Evolutionary conservation across 2,797 vertebrate genomes (phyloP).

Genomic region (Chiroxiphia lanceolata): DNA sequence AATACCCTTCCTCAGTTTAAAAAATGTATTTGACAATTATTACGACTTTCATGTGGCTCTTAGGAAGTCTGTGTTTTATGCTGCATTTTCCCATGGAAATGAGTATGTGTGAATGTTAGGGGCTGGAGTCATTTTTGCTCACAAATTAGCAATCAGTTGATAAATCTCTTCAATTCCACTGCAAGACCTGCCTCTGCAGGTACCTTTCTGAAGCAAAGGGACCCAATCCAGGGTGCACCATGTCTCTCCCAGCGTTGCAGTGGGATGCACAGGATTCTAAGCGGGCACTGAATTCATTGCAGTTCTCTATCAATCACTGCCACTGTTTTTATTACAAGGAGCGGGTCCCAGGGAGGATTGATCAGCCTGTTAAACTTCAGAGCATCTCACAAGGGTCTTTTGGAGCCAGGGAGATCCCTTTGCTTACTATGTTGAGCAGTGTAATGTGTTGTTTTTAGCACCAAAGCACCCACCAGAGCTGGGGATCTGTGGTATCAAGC

Average conservation of each 20-base stretch:
- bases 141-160: not conserved
- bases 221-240: fast-evolving
- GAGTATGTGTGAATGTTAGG: not conserved
- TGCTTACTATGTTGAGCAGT: not conserved
- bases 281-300: not conserved
- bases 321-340: not conserved
- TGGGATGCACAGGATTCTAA: not conserved
- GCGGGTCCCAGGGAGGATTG: fast-evolving
- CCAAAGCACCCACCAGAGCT: not conserved
- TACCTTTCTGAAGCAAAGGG: not conserved
- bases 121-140: not conserved
- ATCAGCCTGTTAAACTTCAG: not conserved
- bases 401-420: not conserved
- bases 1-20: not conserved
- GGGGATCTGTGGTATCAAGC: not conserved
- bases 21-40: not conserved
- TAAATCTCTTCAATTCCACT: not conserved
- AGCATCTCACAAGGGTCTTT: not conserved
- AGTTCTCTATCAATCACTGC: not conserved
- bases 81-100: not conserved
- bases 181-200: not conserved
- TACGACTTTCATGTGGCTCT: not conserved
- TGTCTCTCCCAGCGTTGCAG: not conserved
- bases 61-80: not conserved
- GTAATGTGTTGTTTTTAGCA: not conserved